A percentile compares a stretch with the other conserved stretches of the same genome.
Conservation (phyloP, 2,113 vertebrate species). For the Peucedramus taeniatus region DNA sequence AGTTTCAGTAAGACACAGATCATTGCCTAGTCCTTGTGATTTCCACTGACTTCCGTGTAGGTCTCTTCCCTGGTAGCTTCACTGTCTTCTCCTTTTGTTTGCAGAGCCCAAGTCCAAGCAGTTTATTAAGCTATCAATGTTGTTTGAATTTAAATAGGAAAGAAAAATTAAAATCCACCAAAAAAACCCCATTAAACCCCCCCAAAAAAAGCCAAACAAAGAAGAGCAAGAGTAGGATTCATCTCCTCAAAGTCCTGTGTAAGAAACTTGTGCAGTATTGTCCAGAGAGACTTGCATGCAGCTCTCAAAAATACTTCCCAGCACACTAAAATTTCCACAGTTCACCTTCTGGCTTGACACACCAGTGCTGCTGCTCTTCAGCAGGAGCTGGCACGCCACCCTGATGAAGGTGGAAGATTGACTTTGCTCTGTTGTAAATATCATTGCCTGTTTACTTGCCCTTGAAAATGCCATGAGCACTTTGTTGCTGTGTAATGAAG, state of each 20-base stretch:
- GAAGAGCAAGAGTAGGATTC: background rate
- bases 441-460: background rate
- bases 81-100: background rate
- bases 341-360: background rate
- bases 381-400: background rate
- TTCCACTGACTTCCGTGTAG: background rate
- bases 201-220: background rate
- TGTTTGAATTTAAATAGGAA: background rate
- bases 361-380: background rate
- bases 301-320: background rate
- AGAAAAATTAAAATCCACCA: background rate
- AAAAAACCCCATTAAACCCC: fast-evolving
- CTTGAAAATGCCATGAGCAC: background rate
- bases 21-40: background rate
- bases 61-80: background rate
- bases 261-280: background rate
- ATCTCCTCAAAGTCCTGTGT: background rate
- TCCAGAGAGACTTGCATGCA: background rate
- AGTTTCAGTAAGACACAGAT: background rate
- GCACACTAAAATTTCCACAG: background rate
- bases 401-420: background rate
- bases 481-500: background rate
- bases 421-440: conserved; percentile 1
- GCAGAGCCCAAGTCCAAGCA: background rate
- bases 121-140: background rate